Base-by-base conservation (phyloP, 2,797 vertebrate species). In the Hozukius guyotensis region DNA sequence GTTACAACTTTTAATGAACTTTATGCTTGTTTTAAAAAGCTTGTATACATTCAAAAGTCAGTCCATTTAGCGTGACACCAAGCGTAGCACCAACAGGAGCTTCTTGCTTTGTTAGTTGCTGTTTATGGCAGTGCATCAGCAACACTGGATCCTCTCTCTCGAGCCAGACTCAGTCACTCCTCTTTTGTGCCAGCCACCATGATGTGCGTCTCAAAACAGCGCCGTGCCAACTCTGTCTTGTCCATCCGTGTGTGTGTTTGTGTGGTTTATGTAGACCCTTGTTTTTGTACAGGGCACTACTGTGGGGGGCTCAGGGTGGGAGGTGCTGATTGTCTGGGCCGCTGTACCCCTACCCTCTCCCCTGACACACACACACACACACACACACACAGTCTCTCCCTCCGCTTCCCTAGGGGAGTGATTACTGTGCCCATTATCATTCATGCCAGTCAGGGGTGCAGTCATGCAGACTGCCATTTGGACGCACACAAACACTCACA, bases 361-460 rank as follows among this genome's bases (percentile, higher is more conserved):
- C 34, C 73, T 52, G 57, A 70, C 84, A 68, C 71, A 72, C 66
- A 80, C 69, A 57, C 42, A 72, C 25, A 76, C 80, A 57, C 55
- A 72, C n/a, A 75, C 80, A 84, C 78, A 14, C 74, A 61, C 31
- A 85, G 81, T 82, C 74, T 77, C 70, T 81, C 63, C 78, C 75
- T 80, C 70, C 11, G 27, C 79, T 79, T 70, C 86, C 79, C 83
- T 64, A 32, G 65, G 73, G 86, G 88, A 84, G 78, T 69, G 75
- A 88, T 93, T 89, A 90, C 89, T 87, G 69, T 86, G 74, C 82
- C 79, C 89, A 87, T 95, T 93, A 91, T 87, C 83, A 89, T 89
- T 83, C 84, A 78, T 92, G 93, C 87, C 89, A 87, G 84, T 94
- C 92, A 91, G 81, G 38, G 73, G 42, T 68, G 83, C 88, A 87